Evolutionary conservation across 2,113 vertebrate species (phyloP).

Genomic region (Craseonycteris thonglongyai): DNA sequence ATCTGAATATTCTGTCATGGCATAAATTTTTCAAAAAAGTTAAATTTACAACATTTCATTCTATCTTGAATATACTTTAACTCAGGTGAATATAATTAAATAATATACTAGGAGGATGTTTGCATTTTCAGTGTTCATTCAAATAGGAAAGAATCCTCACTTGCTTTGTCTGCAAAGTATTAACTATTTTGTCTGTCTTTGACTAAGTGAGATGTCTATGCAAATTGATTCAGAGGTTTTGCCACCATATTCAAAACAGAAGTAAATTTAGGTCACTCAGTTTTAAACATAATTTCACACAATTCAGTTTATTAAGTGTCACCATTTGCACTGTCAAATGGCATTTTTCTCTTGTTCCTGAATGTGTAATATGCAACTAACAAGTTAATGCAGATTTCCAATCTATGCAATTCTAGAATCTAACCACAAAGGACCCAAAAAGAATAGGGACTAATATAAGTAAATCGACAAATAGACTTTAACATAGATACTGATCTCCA

Average conservation of each 20-base stretch:
- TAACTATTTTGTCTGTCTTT: not conserved
- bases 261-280: not conserved
- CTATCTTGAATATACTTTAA: not conserved
- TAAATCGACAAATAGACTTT: not conserved
- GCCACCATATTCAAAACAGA: not conserved
- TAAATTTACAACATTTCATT: not conserved
- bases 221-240: not conserved
- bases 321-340: not conserved
- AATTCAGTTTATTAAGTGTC: not conserved
- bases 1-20: not conserved
- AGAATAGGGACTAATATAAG: not conserved
- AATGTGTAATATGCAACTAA: not conserved
- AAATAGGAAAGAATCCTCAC: not conserved
- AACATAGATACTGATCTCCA: not conserved
- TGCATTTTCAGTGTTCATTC: not conserved
- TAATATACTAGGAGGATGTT: not conserved
- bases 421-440: not conserved
- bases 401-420: not conserved
- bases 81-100: not conserved
- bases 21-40: not conserved
- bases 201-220: not conserved
- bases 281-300: not conserved
- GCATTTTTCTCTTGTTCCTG: not conserved
- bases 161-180: not conserved
- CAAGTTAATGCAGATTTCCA: not conserved